Evolutionary conservation across 2,113 vertebrate genomes (phyloP).

Genomic region (Nibea coibor): DNA sequence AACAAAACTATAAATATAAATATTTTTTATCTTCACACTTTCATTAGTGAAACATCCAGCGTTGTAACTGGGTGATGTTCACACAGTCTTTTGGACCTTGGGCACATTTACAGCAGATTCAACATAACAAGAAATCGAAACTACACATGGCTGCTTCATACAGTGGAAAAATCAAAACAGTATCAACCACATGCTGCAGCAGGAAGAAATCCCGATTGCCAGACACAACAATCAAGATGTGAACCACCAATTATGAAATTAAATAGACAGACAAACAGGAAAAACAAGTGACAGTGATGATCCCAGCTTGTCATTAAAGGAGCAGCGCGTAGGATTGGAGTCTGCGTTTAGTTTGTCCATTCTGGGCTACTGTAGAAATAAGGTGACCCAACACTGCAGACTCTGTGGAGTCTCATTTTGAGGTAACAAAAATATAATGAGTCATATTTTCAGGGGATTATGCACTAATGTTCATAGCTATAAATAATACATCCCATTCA

Average conservation of each 20-base stretch:
- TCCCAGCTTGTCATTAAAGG: neutral
- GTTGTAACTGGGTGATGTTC: neutral
- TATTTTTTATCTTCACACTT: neutral
- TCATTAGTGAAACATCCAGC: neutral
- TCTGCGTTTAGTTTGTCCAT: no score
- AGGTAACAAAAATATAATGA: no score
- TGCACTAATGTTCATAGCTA: no score
- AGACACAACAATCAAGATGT: neutral
- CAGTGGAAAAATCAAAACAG: neutral
- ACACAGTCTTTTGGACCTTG: neutral
- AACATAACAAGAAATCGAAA: neutral
- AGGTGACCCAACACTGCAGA: no score
- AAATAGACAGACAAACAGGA: no score
- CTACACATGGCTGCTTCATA: neutral
- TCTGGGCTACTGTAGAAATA: no score
- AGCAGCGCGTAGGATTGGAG: no score
- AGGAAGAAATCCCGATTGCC: no score
- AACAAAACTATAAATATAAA: neutral
- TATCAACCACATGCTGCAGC: neutral
- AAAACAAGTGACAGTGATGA: neutral
- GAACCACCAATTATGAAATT: neutral
- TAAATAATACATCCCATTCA: no score
- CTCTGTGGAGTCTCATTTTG: no score
- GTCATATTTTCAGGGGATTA: no score
- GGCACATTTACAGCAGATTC: neutral